Evolutionary conservation across 2,888 invertebrate genomes (phyloP), one percentile per base, ranked within the genome.

Genomic region (Drosophila leonis): DNA sequence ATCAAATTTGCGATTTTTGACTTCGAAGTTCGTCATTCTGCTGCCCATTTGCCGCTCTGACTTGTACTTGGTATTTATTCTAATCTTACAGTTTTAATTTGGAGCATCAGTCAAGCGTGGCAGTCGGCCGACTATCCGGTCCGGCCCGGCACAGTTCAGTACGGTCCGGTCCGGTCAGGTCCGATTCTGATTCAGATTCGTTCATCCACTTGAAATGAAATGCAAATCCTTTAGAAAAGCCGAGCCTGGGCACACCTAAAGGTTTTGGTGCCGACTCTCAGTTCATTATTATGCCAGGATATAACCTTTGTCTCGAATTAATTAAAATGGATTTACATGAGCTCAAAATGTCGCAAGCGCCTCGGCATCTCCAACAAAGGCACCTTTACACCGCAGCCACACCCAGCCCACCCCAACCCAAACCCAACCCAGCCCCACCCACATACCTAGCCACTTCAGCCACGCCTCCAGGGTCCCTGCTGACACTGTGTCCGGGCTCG

Each of bases 301-400:
- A 80, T 84, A 90, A 87, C 90, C 90, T 90, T 90, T 90, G 90
- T 90, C 89, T 84, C 84, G 90, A 90, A 88, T 90, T 90, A 90
- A 90, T 90, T 90, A 90, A 90, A 90, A 90, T 88, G 90, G 90
- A 90, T 90, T 90, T 90, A 88, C 90, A 90, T 90, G 90, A 86
- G 86, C 84, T 88, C 81, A 83, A 88, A 82, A 85, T 87, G 88
- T 87, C 83, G 79, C 78, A 81, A 71, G 67, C 67, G 56, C 64
- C 65, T 67, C 55, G 65, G 31, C 60, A 29, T 54, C 62, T 51
- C 62, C 54, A 72, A 82, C 90, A 83, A 84, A 88, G 85, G 74
- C 82, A 75, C 72, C 90, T 80, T 83, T 83, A 70, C 64, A 78
- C 80, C 84, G 65, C 80, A 83, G 57, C 59, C n/a, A 59, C 48